phyloP scores from a whole-genome alignment of 1,140 invertebrate genomes.

The Drosophila subpulchrella region DNA sequence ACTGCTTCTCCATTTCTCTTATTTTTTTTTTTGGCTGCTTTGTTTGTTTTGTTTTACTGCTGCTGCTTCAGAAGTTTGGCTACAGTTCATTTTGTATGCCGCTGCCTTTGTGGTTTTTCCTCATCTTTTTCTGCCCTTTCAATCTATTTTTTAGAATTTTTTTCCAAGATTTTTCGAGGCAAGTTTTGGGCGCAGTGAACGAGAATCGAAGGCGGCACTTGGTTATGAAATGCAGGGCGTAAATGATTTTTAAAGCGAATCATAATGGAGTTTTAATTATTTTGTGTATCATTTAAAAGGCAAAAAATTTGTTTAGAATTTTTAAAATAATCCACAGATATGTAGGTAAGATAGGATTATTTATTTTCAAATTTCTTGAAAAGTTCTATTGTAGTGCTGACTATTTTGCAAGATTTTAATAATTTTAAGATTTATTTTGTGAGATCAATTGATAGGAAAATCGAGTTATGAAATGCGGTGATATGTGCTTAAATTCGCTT shows the following conservation, averaged over 20 bases:
- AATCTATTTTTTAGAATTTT: slow-evolving; percentile 17
- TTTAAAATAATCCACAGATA: too few species aligned
- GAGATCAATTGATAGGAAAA: not conserved
- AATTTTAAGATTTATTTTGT: not conserved
- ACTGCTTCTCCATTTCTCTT: slow-evolving; percentile 24
- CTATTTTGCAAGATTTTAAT: too few species aligned
- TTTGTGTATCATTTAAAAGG: not conserved
- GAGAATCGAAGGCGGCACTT: slow-evolving; percentile 43
- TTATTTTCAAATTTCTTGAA: too few species aligned
- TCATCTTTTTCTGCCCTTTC: slow-evolving; percentile 35
- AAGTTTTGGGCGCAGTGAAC: slow-evolving; percentile 56
- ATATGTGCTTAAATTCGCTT: not conserved
- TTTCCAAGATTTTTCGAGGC: slow-evolving; percentile 28
- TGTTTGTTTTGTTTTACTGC: slow-evolving; percentile 76
- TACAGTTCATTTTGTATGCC: slow-evolving; percentile 78
- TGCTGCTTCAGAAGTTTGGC: slow-evolving; percentile 65
- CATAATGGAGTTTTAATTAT: not conserved
- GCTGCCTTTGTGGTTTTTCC: slow-evolving; percentile 50
- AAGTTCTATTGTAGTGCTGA: too few species aligned
- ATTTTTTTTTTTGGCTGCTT: slow-evolving; percentile 59
- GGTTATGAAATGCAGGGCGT: slow-evolving; percentile 59
- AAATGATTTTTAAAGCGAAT: slow-evolving; percentile 4
- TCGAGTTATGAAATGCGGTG: slow-evolving; percentile 5
- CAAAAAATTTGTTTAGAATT: too few species aligned
- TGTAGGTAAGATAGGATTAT: too few species aligned